These are phyloP conservation scores for Todus mexicanus DNA, from an alignment of 2,797 vertebrate genomes.

Conservation along the genomic window DNA sequence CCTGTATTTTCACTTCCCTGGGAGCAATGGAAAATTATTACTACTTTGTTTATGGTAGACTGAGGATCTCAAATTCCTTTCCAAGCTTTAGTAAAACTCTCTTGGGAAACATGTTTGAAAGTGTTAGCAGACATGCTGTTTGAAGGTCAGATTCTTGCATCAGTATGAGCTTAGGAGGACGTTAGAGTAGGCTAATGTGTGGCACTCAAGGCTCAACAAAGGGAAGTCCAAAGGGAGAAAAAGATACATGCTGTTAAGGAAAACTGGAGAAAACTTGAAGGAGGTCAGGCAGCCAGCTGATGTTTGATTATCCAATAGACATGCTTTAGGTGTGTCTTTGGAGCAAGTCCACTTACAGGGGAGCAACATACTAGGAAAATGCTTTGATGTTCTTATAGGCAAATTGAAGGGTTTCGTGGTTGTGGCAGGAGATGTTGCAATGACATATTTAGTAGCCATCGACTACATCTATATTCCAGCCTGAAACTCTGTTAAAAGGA, in stretches of 20 bases:
- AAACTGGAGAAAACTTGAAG: background rate
- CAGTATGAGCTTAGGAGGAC: background rate
- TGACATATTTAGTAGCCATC: background rate
- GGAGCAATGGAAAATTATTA: background rate
- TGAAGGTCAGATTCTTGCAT: background rate
- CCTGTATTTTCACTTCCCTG: background rate
- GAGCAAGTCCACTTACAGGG: background rate
- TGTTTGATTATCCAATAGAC: background rate
- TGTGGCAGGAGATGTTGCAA: background rate
- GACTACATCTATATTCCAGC: background rate
- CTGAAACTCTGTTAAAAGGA: background rate
- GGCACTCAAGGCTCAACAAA: background rate
- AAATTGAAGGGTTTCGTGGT: background rate
- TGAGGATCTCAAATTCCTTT: background rate
- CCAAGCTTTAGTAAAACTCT: background rate
- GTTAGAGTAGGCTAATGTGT: background rate
- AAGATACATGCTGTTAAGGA: background rate
- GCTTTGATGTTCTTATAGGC: background rate
- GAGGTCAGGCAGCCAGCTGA: background rate
- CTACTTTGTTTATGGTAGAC: background rate
- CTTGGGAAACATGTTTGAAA: background rate
- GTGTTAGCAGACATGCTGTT: background rate
- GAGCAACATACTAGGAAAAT: background rate
- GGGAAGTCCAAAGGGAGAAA: background rate
- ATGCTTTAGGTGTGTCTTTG: too few relatives aligned